phyloP scores from a whole-genome alignment of 2,888 invertebrate species.

The Hirtodrosophila confusa region DNA sequence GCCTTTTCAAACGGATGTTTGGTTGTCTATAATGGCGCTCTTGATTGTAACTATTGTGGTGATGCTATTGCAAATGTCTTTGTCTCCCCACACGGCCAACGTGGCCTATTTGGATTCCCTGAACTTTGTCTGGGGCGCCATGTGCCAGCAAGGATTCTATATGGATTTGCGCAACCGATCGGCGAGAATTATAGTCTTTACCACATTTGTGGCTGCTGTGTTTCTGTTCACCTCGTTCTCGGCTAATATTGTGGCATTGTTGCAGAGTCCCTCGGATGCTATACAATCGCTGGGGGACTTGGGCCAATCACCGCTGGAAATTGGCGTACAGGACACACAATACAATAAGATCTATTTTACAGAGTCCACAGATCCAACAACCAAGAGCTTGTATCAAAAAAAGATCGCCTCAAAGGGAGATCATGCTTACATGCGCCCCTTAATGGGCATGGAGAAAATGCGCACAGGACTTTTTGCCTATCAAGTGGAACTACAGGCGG shows the following conservation, averaged over 20 bases:
- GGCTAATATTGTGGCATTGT: constrained; percentile 87
- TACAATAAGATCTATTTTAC: constrained; percentile 87
- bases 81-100: constrained; percentile 68
- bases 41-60: constrained; percentile 76
- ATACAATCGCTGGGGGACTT: constrained; percentile 86
- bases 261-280: constrained; percentile 87
- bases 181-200: constrained; percentile 86
- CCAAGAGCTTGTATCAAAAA: constrained; percentile 85
- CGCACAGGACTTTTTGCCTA: constrained; percentile 86
- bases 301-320: constrained; percentile 85
- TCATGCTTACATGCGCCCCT: constrained; percentile 85
- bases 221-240: constrained; percentile 88
- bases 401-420: constrained; percentile 86
- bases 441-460: constrained; percentile 86
- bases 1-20: constrained; percentile 86
- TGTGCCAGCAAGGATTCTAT: constrained; percentile 87
- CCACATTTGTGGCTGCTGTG: constrained; percentile 85
- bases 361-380: constrained; percentile 86
- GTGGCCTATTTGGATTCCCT: constrained; percentile 84
- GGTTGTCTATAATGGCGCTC: constrained; percentile 83
- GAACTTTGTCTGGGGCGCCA: constrained; percentile 86
- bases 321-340: constrained; percentile 87
- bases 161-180: constrained; percentile 85
- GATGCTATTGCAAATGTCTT: constrained; percentile 71
- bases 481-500: constrained; percentile 87